Percentiles rank a stretch among this genome's conserved stretches.
Conservation (phyloP, 2,888 invertebrate species). For the Zelleria hepariella region DNA sequence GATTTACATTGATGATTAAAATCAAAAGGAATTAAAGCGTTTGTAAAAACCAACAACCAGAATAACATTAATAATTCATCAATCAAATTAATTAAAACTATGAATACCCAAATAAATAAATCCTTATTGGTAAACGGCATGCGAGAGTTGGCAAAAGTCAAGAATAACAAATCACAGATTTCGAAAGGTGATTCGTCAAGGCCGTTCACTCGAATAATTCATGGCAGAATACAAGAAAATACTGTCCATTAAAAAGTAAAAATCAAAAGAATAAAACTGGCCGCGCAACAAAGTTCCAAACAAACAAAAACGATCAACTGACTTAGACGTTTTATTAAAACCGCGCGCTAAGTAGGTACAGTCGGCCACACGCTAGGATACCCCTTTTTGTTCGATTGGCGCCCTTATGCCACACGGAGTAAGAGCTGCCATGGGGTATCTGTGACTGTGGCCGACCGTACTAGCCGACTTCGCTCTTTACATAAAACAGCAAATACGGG, state of each 20-base stretch:
- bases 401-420: no score
- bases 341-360: neutral
- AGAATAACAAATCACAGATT: neutral
- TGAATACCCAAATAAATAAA: neutral
- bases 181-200: neutral
- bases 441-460: no score
- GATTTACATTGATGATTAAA: neutral
- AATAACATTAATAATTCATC: neutral
- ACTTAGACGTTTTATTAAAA: neutral
- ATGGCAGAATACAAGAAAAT: neutral
- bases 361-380: no score
- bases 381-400: no score
- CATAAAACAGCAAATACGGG: constrained; percentile 90
- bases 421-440: no score
- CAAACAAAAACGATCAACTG: neutral
- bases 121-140: neutral
- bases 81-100: neutral
- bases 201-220: neutral
- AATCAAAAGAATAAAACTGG: neutral
- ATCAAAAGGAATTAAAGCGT: neutral
- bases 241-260: neutral
- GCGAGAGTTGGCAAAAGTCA: neutral
- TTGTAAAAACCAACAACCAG: neutral
- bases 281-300: neutral
- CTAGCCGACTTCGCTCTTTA: constrained; percentile 71